Percentiles rank a stretch among this genome's conserved stretches.
Conservation (phyloP, 2,797 vertebrate species). For the Sebastes dallii region DNA sequence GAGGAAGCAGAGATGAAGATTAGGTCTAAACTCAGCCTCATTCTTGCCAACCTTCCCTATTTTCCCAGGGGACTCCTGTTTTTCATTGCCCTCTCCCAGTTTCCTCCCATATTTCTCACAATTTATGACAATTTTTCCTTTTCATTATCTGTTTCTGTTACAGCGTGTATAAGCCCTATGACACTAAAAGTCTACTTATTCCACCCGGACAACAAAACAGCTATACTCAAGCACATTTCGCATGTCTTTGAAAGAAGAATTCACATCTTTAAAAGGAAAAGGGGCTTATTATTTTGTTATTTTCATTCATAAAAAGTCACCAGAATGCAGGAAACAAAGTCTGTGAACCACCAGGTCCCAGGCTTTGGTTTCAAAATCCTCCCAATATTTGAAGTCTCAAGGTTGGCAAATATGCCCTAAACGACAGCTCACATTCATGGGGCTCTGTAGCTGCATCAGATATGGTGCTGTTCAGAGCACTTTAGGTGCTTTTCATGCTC, state of each 20-base stretch:
- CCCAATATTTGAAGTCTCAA: too few species aligned
- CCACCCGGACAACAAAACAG: too few species aligned
- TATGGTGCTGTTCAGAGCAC: not conserved
- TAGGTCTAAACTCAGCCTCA: not conserved
- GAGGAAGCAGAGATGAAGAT: constrained; percentile 8
- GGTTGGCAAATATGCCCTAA: not conserved
- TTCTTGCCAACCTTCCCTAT: not conserved
- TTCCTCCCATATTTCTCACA: not conserved
- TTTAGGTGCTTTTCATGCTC: too few species aligned
- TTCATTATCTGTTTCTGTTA: too few species aligned
- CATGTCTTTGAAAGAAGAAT: not conserved
- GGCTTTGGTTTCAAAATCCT: too few species aligned
- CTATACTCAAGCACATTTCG: not conserved
- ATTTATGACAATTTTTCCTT: not conserved
- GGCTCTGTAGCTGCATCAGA: not conserved
- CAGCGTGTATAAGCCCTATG: too few species aligned
- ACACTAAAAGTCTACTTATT: too few species aligned
- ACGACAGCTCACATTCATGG: not conserved
- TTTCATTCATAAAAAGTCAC: not conserved
- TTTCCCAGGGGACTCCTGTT: not conserved
- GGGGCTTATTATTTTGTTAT: not conserved
- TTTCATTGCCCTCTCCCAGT: not conserved
- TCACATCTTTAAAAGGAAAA: not conserved
- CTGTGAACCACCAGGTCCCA: too few species aligned
- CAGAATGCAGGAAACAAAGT: not conserved